These are phyloP conservation scores for Euthynnus affinis DNA, from an alignment of 2,797 vertebrate genomes.

Conservation along the genomic window DNA sequence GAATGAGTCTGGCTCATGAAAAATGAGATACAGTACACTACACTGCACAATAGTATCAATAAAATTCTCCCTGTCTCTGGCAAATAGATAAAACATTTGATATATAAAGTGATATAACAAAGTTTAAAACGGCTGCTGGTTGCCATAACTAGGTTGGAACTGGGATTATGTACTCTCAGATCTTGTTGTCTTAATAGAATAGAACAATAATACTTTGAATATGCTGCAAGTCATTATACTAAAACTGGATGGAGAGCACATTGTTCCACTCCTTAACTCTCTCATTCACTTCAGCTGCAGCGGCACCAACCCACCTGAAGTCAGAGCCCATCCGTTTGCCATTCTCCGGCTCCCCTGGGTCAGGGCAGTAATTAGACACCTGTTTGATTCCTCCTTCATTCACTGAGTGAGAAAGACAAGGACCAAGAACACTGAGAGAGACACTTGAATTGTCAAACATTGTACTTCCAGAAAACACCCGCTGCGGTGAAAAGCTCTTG, in stretches of 20 bases:
- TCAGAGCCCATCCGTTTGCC: conserved; percentile 92
- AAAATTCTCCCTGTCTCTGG: not conserved
- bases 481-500: conserved; percentile 41
- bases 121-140: not conserved
- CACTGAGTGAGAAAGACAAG: conserved; percentile 84
- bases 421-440: conserved; percentile 54
- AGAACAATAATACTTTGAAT: conserved; percentile 21
- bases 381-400: conserved; percentile 94
- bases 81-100: conserved; percentile 6
- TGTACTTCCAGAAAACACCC: conserved; percentile 50
- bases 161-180: not conserved
- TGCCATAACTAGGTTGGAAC: not conserved
- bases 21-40: not conserved
- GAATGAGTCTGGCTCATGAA: not conserved
- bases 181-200: conserved; percentile 7
- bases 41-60: not conserved
- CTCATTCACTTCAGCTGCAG: conserved; percentile 22
- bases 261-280: not conserved
- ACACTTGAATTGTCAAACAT: conserved; percentile 51
- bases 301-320: conserved; percentile 89
- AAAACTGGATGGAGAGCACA: not conserved
- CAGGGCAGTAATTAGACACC: conserved; percentile 95
- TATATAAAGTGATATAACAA: not conserved
- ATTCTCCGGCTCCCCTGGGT: conserved; percentile 95
- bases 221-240: not conserved